A percentile compares a stretch with the other conserved stretches of the same genome.
phyloP scores from a whole-genome alignment of 2,113 vertebrate species.

The Oxygymnocypris stewartii region DNA sequence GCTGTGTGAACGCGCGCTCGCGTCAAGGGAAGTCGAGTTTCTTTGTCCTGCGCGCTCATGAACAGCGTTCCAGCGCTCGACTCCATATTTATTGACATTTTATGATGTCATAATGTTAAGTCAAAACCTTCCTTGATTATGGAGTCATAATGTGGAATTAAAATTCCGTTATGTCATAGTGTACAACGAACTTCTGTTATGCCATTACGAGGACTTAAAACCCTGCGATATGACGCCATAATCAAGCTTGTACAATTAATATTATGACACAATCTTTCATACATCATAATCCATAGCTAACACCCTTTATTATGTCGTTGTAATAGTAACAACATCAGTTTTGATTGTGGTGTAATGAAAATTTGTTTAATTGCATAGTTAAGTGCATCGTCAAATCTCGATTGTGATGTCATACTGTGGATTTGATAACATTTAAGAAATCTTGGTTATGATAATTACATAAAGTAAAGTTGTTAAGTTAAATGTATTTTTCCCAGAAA shows the following conservation, averaged over 20 bases:
- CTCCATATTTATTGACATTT: slow-evolving; percentile 30
- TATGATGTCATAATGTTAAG: neutral
- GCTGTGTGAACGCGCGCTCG: slow-evolving; percentile 75
- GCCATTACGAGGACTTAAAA: neutral
- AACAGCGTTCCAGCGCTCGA: slow-evolving; percentile 18
- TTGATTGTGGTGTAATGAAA: neutral
- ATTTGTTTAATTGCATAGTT: neutral
- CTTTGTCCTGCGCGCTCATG: slow-evolving; percentile 75
- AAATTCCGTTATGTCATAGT: neutral
- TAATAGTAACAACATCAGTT: neutral
- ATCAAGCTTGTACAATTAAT: neutral
- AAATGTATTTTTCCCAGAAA: neutral
- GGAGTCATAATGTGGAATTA: neutral
- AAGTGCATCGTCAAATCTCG: neutral
- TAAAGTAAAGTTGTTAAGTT: neutral
- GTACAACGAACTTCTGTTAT: neutral
- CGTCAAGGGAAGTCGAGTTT: slow-evolving; percentile 63
- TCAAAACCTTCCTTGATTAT: neutral
- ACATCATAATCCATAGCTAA: too few species aligned
- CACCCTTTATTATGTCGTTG: neutral
- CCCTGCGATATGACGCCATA: neutral
- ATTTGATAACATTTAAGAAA: neutral
- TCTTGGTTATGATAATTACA: neutral
- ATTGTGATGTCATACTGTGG: neutral
- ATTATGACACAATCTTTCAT: neutral